Percentiles rank a stretch among this genome's conserved stretches.
phyloP scores from a whole-genome alignment of 2,113 vertebrate genomes.

The Corythaeola cristata region DNA sequence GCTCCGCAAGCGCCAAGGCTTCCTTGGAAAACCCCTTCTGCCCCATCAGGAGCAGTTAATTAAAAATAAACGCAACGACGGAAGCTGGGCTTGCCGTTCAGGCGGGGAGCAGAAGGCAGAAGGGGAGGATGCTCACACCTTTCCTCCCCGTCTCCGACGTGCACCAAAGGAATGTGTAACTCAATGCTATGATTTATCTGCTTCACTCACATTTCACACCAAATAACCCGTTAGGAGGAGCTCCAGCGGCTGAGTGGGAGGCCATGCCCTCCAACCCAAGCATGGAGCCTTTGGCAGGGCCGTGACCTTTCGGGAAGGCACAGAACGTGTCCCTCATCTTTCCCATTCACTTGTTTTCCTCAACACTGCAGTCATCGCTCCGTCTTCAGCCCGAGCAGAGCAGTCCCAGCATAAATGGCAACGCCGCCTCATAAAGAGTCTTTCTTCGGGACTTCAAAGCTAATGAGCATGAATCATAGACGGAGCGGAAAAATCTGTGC shows the following conservation, averaged over 20 bases:
- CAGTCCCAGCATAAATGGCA: constrained; percentile 24
- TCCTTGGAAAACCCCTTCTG: neutral
- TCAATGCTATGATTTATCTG: neutral
- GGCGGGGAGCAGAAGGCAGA: neutral
- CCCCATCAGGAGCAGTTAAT: neutral
- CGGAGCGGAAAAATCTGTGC: constrained; percentile 5
- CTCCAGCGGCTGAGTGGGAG: neutral
- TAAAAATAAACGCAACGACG: neutral
- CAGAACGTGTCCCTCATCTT: neutral
- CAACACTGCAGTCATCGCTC: neutral
- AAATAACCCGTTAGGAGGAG: neutral
- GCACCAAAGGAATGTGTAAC: neutral
- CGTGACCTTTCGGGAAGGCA: constrained; percentile 35
- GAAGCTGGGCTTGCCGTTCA: neutral
- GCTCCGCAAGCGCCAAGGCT: neutral
- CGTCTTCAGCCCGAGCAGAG: neutral
- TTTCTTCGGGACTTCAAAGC: constrained; percentile 46
- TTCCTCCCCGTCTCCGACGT: neutral
- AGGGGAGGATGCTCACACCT: neutral
- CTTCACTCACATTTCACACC: neutral
- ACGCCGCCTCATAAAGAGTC: constrained; percentile 51
- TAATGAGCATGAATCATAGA: constrained; percentile 45
- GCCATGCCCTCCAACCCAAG: neutral
- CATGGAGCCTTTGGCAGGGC: neutral
- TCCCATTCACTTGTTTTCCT: neutral